phyloP scores from a whole-genome alignment of 2,797 vertebrate genomes.

The Danio tinwini region DNA sequence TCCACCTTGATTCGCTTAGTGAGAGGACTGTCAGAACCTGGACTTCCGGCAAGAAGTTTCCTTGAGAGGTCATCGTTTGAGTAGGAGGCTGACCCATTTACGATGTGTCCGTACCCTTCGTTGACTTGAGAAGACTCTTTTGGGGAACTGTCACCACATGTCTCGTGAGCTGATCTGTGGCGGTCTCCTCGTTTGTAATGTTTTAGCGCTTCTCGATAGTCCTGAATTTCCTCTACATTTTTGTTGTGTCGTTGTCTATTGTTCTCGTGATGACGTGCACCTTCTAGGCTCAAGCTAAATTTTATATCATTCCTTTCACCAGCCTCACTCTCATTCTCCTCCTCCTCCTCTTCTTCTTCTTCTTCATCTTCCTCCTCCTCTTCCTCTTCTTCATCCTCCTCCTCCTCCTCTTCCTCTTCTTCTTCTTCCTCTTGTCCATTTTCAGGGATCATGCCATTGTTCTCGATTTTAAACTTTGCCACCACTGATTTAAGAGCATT shows the following conservation, averaged over 20 bases:
- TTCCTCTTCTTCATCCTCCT: slow-evolving; percentile 89
- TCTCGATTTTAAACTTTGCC: slow-evolving; percentile 96
- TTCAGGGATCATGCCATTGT: slow-evolving; percentile 88
- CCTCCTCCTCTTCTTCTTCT: slow-evolving; percentile 80
- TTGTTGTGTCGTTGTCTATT: slow-evolving; percentile 78
- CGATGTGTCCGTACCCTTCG: slow-evolving; percentile 74
- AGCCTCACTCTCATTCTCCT: slow-evolving; percentile 88
- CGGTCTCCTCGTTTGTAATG: slow-evolving; percentile 61
- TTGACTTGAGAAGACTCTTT: slow-evolving; percentile 88
- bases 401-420: slow-evolving; percentile 86
- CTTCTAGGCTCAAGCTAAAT: slow-evolving; percentile 92
- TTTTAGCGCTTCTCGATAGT: slow-evolving; percentile 85
- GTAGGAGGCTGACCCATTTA: slow-evolving; percentile 90
- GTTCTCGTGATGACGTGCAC: slow-evolving; percentile 94
- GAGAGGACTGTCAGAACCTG: slow-evolving; percentile 91
- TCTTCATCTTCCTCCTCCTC: slow-evolving; percentile 89
- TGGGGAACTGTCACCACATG: slow-evolving; percentile 86
- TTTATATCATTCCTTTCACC: slow-evolving; percentile 84
- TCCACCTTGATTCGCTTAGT: slow-evolving; percentile 98
- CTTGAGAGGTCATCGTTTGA: slow-evolving; percentile 88
- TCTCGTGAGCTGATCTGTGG: slow-evolving; percentile 80
- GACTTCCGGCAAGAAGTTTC: slow-evolving; percentile 91
- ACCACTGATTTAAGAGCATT: slow-evolving; percentile 95
- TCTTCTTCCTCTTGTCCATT: slow-evolving; percentile 92
- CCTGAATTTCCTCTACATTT: slow-evolving; percentile 84